Percentiles rank a stretch among this genome's conserved stretches.
Conservation (phyloP, 1,140 invertebrate species). For the Macrobrachium nipponense region DNA sequence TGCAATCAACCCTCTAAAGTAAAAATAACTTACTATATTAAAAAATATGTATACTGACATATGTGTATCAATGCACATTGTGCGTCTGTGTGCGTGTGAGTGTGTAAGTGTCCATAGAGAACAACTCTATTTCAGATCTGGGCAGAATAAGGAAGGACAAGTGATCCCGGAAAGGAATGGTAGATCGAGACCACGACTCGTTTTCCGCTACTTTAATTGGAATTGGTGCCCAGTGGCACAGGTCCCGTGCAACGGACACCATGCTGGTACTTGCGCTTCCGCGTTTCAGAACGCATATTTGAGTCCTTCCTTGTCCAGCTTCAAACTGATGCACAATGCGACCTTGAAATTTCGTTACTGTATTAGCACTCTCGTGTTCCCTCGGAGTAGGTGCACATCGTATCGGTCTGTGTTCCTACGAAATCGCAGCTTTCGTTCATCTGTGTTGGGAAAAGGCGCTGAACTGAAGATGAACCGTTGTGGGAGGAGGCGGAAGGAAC, state of each 20-base stretch:
- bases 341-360: not conserved
- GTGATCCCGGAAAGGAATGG: too few relatives aligned
- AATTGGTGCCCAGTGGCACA: too few relatives aligned
- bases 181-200: too few relatives aligned
- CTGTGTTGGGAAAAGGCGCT: not conserved
- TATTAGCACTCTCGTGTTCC: not conserved
- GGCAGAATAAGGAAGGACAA: not conserved
- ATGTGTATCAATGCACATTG: not conserved
- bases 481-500: slow-evolving; percentile 16
- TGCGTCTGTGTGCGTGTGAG: not conserved
- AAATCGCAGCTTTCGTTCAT: not conserved
- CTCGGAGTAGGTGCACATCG: not conserved
- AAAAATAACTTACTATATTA: not conserved
- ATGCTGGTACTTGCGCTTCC: too few relatives aligned
- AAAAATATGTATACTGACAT: not conserved
- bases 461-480: slow-evolving; percentile 10
- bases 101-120: not conserved
- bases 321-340: too few relatives aligned
- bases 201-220: too few relatives aligned
- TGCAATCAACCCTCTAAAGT: not conserved
- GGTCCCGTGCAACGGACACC: too few relatives aligned
- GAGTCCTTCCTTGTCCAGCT: too few relatives aligned
- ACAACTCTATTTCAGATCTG: not conserved
- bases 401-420: not conserved
- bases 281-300: too few relatives aligned